A percentile compares a stretch with the other conserved stretches of the same genome.
phyloP scores from a whole-genome alignment of 2,888 invertebrate genomes.

The Cryptocheilus praepositus region DNA sequence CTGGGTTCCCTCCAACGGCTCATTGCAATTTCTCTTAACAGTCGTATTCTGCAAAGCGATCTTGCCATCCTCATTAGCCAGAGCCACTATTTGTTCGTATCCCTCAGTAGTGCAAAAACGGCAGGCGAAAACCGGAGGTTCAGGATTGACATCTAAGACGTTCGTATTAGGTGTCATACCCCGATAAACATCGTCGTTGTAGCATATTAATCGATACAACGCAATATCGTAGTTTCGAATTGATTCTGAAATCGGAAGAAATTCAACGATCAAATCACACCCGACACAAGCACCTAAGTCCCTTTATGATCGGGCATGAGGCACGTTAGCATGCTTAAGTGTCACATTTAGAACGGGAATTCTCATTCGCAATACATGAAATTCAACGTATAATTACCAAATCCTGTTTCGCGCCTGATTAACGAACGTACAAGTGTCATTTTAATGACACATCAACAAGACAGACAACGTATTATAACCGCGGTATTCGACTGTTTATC shows the following conservation, averaged over 20 bases:
- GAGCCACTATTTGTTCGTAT: constrained; percentile 84
- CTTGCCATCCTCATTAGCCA: constrained; percentile 91
- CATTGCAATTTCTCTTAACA: constrained; percentile 42
- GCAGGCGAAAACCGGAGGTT: constrained; percentile 87
- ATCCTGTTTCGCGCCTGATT: constrained; percentile 62
- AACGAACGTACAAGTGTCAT: constrained; percentile 64
- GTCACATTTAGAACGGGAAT: constrained; percentile 9
- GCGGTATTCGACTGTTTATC: constrained; percentile 18
- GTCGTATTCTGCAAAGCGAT: constrained; percentile 77
- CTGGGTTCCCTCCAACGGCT: constrained; percentile 75
- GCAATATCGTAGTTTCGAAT: constrained; percentile 79
- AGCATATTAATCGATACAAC: constrained; percentile 80
- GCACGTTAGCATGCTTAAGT: too few relatives aligned
- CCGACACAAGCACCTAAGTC: background rate
- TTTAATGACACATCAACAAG: constrained; percentile 44
- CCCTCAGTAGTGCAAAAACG: constrained; percentile 83
- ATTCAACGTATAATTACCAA: constrained; percentile 56
- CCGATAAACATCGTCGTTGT: constrained; percentile 80
- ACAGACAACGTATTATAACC: constrained; percentile 23
- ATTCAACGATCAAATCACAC: constrained; percentile 3
- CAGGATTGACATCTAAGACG: constrained; percentile 78
- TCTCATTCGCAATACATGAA: background rate
- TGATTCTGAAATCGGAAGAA: constrained; percentile 51
- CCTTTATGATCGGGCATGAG: background rate
- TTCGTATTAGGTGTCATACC: constrained; percentile 78